Base-by-base conservation (phyloP, 2,797 vertebrate species). In the Neosilurus hyrtlii region DNA sequence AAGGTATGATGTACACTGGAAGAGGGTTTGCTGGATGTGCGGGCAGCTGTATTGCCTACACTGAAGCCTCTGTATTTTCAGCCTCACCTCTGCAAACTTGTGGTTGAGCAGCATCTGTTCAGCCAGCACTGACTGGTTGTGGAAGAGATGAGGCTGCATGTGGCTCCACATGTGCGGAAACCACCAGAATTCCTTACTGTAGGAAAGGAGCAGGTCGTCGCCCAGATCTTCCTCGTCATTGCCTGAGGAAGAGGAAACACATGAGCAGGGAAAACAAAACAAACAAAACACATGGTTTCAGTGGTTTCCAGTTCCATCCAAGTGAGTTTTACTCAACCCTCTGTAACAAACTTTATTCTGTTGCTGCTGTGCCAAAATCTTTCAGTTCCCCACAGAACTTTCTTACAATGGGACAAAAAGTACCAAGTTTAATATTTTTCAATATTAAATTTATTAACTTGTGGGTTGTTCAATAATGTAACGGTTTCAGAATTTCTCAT, bases 71-170 rank as follows among this genome's bases (percentile, higher is more conserved):
- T 26, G 18, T 75, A 37, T 77, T 63, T 51, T 65, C 70, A 35
- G 91, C 95, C 97, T 97, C 94, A 99, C 98, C 90, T 97, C 93
- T 86, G 98, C 98, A 85, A 99, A 99, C 91, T 96, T 97, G 94
- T 96, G 97, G 94, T 99, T 99, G 90, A 99, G 95, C 88, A 97
- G 93, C 98, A 99, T 99, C 95, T 99, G 98, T 91, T 99, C 98
- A 0, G 97, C 96, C 0, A 99, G 93, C 88, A 99, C 97, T 0
- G 97, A 98, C 92, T 99, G 97, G 92, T 99, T 99, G 93, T 99
- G 98, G 94, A 99, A 99, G 65, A 99, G 96, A 89, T 99, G 98
- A 18, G 96, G 97, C 92, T 98, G 97, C 97, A 98, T 98, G 92
- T 98, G 97, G 91, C 97, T 98, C 97, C 97, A 98, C 97, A 98